phyloP scores from a whole-genome alignment of 2,113 vertebrate genomes.

The Ariopsis seemanni region DNA sequence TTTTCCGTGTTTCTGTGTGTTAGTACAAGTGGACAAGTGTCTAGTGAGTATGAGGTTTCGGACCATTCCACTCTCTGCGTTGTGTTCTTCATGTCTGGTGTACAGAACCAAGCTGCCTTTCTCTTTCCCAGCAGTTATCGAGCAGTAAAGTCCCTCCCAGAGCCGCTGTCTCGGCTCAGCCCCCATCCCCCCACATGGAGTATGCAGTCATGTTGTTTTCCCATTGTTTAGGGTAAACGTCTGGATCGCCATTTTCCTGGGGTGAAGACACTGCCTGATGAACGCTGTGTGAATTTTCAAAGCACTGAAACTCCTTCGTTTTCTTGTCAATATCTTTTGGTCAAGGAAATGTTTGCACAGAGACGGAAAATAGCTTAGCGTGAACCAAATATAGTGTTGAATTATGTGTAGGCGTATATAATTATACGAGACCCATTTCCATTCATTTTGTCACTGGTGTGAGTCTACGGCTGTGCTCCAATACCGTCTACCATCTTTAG shows the following conservation, averaged over 20 bases:
- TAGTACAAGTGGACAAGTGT: conserved; percentile 7
- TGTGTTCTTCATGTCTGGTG: conserved; percentile 59
- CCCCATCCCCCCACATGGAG: background rate
- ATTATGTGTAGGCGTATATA: conserved; percentile 1
- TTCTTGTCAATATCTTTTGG: background rate
- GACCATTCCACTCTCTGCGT: conserved; percentile 64
- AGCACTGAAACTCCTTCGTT: background rate
- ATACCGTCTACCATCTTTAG: conserved; percentile 1
- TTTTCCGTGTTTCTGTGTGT: conserved; percentile 36
- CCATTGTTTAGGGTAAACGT: conserved; percentile 11
- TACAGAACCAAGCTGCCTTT: conserved; percentile 73
- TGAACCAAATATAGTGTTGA: conserved; percentile 48
- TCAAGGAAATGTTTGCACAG: background rate
- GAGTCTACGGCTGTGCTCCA: conserved; percentile 4
- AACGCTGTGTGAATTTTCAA: background rate
- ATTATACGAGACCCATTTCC: background rate
- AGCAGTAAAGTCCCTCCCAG: conserved; percentile 9
- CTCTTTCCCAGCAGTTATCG: conserved; percentile 59
- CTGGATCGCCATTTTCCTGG: background rate
- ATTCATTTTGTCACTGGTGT: background rate
- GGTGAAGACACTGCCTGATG: conserved; percentile 3
- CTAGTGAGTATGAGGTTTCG: conserved; percentile 58
- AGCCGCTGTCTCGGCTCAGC: conserved; percentile 16
- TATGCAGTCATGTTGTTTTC: conserved; percentile 7
- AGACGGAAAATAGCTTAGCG: background rate